phyloP scores from a whole-genome alignment of 2,113 vertebrate genomes.

The Nanger granti region DNA sequence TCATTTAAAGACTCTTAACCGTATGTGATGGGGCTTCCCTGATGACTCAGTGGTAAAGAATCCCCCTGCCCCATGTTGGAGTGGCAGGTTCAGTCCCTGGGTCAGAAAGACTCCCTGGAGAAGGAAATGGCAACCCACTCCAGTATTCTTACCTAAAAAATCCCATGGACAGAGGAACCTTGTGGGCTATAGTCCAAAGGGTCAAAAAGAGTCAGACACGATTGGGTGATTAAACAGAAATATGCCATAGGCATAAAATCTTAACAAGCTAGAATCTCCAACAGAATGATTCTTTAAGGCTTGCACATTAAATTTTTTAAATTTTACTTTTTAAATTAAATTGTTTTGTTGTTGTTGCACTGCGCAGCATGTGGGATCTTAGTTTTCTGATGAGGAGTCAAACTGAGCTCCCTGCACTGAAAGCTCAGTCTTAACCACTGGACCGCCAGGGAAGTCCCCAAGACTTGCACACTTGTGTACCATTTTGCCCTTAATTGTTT shows the following conservation, averaged over 20 bases:
- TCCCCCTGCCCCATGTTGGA: not conserved
- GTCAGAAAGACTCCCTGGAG: not conserved
- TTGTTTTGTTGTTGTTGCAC: not conserved
- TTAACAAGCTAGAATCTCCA: not conserved
- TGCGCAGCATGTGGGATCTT: not conserved
- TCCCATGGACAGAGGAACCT: not conserved
- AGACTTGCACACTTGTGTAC: not conserved
- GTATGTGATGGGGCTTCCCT: not conserved
- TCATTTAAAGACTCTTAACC: not conserved
- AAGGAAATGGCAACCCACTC: not conserved
- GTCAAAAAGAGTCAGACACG: not conserved
- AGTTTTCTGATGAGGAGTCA: not conserved
- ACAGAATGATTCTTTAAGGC: not conserved
- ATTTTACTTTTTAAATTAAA: not conserved
- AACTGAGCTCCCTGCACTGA: not conserved
- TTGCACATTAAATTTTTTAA: not conserved
- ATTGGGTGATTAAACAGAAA: not conserved
- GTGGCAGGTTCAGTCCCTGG: not conserved
- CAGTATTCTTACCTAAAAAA: not conserved
- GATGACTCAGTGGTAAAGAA: not conserved
- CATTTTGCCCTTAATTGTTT: not conserved
- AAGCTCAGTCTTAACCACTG: not conserved
- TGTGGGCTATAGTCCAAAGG: not conserved
- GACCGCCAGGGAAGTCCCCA: not conserved
- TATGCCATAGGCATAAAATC: not conserved